Conservation (phyloP, 37 sponge, comb jelly and placozoan species). For the Ianthella basta region DNA sequence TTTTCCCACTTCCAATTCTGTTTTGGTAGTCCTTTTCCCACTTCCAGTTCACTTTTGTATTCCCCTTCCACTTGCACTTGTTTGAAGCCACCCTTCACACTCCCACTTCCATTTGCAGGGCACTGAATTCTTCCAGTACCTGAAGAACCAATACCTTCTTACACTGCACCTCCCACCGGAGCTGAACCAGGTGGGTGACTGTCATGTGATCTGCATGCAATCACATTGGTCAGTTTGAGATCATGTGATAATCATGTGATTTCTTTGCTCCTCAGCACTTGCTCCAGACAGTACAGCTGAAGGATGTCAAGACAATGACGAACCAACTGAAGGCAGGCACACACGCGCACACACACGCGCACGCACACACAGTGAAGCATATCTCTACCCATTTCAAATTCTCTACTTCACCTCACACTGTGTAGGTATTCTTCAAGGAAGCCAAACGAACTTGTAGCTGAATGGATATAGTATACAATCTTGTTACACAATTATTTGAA, state of each 20-base stretch:
- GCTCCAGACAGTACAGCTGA: conserved; percentile 29
- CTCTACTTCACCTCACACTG: background rate
- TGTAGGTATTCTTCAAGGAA: no score
- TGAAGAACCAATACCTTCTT: conserved; percentile 59
- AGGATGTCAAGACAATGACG: conserved; percentile 40
- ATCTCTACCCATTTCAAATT: no score
- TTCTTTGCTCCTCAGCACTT: background rate
- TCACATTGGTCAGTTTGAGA: background rate
- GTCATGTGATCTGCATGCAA: background rate
- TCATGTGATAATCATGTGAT: background rate
- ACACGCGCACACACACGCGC: conserved; percentile 1
- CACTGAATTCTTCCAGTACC: conserved; percentile 39
- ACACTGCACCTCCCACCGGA: conserved; percentile 51
- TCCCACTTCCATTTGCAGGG: conserved; percentile 50
- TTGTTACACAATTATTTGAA: no score
- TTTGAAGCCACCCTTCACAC: background rate
- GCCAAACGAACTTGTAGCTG: no score
- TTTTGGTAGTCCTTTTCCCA: background rate
- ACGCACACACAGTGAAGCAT: background rate
- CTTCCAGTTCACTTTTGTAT: background rate
- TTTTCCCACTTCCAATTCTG: background rate
- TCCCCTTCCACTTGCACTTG: background rate
- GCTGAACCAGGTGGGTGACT: conserved; percentile 46
- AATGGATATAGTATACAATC: no score
- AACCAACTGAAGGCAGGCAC: conserved; percentile 29